phyloP scores from a whole-genome alignment of 2,888 invertebrate species.

The Dryadula phaetusa region DNA sequence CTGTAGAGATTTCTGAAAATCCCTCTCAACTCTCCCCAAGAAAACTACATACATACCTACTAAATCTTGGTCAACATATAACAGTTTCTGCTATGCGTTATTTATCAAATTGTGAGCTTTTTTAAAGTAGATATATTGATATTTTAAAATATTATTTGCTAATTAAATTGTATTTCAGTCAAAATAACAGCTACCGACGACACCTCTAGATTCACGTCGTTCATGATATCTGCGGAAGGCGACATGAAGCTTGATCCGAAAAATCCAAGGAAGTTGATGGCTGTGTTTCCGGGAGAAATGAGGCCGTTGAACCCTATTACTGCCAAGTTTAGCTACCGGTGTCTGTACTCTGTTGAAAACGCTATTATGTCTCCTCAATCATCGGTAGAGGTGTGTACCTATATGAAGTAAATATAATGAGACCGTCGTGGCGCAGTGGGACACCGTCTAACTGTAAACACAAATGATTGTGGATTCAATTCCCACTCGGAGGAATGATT shows the following conservation, averaged over 20 bases:
- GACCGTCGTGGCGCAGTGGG: too few relatives aligned
- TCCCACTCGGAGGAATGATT: too few relatives aligned
- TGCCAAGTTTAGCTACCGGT: conserved; percentile 71
- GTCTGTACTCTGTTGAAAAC: conserved; percentile 72
- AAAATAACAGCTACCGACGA: conserved; percentile 66
- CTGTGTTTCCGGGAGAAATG: conserved; percentile 65
- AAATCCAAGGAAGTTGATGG: conserved; percentile 63
- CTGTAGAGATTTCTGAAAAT: too few relatives aligned
- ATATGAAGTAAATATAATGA: too few relatives aligned
- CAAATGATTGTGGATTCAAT: too few relatives aligned
- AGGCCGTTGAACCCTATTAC: conserved; percentile 58
- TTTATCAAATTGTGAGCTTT: too few relatives aligned
- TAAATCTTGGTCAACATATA: too few relatives aligned
- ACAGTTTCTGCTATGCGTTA: too few relatives aligned
- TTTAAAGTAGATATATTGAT: too few relatives aligned
- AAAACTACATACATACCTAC: too few relatives aligned
- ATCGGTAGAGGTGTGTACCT: conserved; percentile 65
- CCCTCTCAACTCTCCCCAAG: too few relatives aligned
- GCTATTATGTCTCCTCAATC: conserved; percentile 61
- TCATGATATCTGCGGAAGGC: conserved; percentile 76
- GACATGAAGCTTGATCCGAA: conserved; percentile 66
- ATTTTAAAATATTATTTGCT: background rate
- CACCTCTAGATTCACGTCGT: conserved; percentile 65
- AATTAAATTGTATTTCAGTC: conserved; percentile 52
- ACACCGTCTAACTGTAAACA: too few relatives aligned